phyloP scores from a whole-genome alignment of 2,888 invertebrate species.

The Meiosimyza platycephala region DNA sequence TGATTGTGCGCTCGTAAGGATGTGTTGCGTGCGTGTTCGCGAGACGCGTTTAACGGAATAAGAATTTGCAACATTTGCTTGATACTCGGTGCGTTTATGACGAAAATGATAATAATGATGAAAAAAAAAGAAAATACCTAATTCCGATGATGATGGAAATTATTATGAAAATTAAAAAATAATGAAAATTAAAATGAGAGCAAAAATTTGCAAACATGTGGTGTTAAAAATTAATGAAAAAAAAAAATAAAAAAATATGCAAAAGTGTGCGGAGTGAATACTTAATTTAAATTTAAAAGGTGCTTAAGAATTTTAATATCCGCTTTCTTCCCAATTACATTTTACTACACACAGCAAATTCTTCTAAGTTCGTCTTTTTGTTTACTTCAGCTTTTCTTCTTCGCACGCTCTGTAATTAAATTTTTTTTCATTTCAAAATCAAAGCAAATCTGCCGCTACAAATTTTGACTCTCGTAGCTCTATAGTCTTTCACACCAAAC shows the following conservation, averaged over 20 bases:
- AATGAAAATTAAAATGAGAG: conserved; percentile 6
- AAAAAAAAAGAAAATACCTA: conserved; percentile 16
- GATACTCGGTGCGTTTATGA: too few relatives aligned
- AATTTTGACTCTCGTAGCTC: background rate
- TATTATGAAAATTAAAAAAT: conserved; percentile 4
- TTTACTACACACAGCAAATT: too few relatives aligned
- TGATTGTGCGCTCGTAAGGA: conserved; percentile 65
- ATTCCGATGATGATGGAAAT: conserved; percentile 22
- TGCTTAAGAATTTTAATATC: background rate
- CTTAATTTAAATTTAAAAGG: conserved; percentile 6
- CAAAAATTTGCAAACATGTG: background rate
- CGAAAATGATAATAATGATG: background rate
- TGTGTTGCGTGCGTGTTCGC: conserved; percentile 59
- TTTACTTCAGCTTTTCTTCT: background rate
- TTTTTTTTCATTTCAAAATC: background rate
- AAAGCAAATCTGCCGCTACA: background rate
- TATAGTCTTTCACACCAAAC: background rate
- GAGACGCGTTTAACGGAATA: conserved; percentile 49
- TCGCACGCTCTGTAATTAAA: background rate
- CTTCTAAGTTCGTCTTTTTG: background rate
- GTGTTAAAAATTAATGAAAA: background rate
- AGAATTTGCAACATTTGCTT: conserved; percentile 1
- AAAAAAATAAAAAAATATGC: background rate
- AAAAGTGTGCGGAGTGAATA: background rate
- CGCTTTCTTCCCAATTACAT: too few relatives aligned